Evolutionary conservation across 2,113 vertebrate genomes (phyloP).

Genomic region (Lipophrys pholis): DNA sequence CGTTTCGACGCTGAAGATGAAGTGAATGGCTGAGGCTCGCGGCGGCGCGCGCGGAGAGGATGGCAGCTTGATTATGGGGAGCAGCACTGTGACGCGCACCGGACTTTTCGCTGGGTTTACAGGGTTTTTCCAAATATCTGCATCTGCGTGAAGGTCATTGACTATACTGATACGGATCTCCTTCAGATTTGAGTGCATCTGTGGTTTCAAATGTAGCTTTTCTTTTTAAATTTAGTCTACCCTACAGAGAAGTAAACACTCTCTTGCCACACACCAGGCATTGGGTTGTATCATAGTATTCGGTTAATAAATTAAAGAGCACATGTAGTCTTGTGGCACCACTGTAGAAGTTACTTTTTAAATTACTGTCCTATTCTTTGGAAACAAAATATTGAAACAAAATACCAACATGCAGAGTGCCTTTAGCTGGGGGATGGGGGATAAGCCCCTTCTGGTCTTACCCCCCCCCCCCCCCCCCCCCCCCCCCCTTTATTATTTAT

Average conservation of each 20-base stretch:
- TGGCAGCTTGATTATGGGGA: slow-evolving; percentile 51
- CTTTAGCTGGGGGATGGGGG: no score
- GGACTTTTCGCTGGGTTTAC: slow-evolving; percentile 56
- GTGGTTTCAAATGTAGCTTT: neutral
- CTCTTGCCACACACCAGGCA: neutral
- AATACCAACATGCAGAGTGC: neutral
- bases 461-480: no score
- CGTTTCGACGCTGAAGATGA: slow-evolving; percentile 39
- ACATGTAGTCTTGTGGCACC: neutral
- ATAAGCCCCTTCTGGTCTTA: no score
- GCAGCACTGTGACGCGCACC: slow-evolving; percentile 17
- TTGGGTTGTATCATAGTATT: no score
- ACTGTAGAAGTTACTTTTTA: slow-evolving; percentile 7
- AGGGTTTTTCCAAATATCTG: slow-evolving; percentile 38
- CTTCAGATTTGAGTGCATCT: slow-evolving; percentile 14
- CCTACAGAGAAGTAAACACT: slow-evolving; percentile 14
- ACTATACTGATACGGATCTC: slow-evolving; percentile 32
- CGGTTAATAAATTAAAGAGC: neutral
- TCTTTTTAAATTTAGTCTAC: neutral
- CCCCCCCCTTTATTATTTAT: no score
- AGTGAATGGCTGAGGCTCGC: slow-evolving; percentile 32
- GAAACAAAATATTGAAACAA: neutral
- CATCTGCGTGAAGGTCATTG: slow-evolving; percentile 70
- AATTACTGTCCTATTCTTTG: neutral
- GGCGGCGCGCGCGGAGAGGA: slow-evolving; percentile 50